These are phyloP conservation scores for Condylura cristata DNA, from an alignment of 2,113 vertebrate species.

Conservation along the genomic window DNA sequence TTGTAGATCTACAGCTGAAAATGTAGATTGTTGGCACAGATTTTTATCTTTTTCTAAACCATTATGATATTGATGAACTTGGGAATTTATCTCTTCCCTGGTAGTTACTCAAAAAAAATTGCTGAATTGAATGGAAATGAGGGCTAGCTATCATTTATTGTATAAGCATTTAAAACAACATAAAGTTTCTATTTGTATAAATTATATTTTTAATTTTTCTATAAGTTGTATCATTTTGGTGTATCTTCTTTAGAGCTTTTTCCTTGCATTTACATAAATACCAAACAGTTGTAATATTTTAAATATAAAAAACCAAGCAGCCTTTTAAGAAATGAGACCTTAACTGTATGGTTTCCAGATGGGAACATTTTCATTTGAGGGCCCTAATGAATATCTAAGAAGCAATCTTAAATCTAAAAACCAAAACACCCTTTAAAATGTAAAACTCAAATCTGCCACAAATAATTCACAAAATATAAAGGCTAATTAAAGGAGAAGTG, in stretches of 20 bases:
- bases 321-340: slow-evolving; percentile 31
- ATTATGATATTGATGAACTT: neutral
- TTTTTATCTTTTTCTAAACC: neutral
- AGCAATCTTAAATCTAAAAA: slow-evolving; percentile 44
- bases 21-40: neutral
- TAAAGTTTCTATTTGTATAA: neutral
- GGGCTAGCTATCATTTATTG: neutral
- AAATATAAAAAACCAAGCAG: slow-evolving; percentile 11
- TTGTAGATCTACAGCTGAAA: neutral
- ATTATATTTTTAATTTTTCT: neutral
- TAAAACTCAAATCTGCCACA: slow-evolving; percentile 30
- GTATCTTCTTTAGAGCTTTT: neutral
- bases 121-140: neutral
- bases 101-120: neutral
- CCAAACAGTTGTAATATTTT: slow-evolving; percentile 45
- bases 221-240: neutral
- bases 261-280: slow-evolving; percentile 4
- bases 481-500: slow-evolving; percentile 37
- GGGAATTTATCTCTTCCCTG: too few species aligned
- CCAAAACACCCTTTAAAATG: slow-evolving; percentile 47
- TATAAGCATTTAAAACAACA: neutral
- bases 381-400: slow-evolving; percentile 30
- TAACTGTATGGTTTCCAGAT: slow-evolving; percentile 48
- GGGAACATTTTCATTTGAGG: slow-evolving; percentile 33
- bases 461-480: slow-evolving; percentile 37